These are phyloP conservation scores for Pachyseris speciosa DNA, from an alignment of 64 coral and sea anemone genomes.

Conservation along the genomic window DNA sequence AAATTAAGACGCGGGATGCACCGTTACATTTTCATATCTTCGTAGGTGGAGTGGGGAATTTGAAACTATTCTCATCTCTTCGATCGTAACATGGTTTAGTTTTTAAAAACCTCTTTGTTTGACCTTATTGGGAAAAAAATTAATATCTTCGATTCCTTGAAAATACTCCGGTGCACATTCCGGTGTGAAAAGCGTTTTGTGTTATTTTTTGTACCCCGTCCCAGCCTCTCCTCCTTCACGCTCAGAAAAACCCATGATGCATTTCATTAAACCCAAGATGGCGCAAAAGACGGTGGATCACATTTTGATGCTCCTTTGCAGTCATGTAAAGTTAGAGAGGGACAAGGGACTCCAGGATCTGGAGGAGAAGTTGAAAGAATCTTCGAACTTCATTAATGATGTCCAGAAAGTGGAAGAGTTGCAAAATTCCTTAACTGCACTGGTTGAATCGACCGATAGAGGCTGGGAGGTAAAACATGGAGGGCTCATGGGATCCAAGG, in stretches of 20 bases:
- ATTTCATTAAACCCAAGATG: slow-evolving; percentile 58
- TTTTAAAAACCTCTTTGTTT: no score
- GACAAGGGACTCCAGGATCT: slow-evolving; percentile 75
- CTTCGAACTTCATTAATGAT: slow-evolving; percentile 31
- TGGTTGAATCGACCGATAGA: slow-evolving; percentile 58
- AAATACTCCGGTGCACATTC: no score
- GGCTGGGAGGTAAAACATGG: slow-evolving; percentile 82
- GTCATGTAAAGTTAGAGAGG: slow-evolving; percentile 86
- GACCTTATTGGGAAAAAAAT: no score
- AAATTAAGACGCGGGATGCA: background rate
- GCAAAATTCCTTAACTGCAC: slow-evolving; percentile 56
- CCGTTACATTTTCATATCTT: background rate
- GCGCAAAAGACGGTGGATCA: slow-evolving; percentile 45
- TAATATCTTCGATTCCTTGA: no score
- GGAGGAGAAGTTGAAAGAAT: slow-evolving; percentile 65
- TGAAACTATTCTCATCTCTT: background rate
- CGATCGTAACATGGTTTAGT: no score
- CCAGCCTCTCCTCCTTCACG: no score
- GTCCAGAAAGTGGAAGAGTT: slow-evolving; percentile 46
- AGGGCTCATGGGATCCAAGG: slow-evolving; percentile 71
- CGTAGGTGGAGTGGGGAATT: background rate
- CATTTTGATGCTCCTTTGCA: slow-evolving; percentile 57
- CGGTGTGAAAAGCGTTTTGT: no score
- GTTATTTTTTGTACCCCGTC: no score
- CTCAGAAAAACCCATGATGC: no score